Evolutionary conservation across 2,113 vertebrate genomes (phyloP).

Genomic region (Octodon degus): DNA sequence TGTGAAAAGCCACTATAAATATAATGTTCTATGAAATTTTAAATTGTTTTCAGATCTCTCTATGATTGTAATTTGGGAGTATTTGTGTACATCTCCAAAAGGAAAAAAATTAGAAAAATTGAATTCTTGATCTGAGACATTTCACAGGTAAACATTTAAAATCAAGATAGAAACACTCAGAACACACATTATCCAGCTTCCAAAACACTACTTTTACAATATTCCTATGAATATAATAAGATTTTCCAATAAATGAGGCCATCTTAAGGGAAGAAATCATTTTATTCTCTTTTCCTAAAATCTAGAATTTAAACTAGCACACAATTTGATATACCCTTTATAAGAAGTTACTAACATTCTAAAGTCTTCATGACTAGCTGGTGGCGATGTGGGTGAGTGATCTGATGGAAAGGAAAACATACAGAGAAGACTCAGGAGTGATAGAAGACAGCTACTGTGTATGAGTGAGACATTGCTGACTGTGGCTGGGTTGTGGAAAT

Average conservation of each 20-base stretch:
- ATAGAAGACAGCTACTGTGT: background rate
- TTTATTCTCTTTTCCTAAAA: conserved; percentile 1
- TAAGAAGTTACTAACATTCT: background rate
- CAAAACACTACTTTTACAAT: background rate
- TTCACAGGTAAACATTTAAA: background rate
- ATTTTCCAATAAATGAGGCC: background rate
- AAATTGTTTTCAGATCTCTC: background rate
- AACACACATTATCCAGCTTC: background rate
- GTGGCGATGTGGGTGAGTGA: background rate
- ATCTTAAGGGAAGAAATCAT: background rate
- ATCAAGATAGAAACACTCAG: background rate
- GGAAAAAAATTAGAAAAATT: background rate
- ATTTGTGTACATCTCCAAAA: background rate
- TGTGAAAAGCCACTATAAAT: background rate
- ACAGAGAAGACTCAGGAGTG: background rate
- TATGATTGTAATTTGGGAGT: background rate
- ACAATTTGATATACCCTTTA: background rate
- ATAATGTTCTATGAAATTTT: background rate
- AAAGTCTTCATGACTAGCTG: background rate
- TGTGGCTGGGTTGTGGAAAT: background rate
- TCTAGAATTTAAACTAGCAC: background rate
- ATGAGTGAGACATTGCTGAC: background rate
- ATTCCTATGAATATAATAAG: background rate
- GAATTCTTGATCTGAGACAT: background rate
- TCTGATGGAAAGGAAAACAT: background rate